Percentiles rank a stretch among this genome's conserved stretches.
These are phyloP conservation scores for Oriolus oriolus DNA, from an alignment of 2,113 vertebrate species.

Conservation along the genomic window DNA sequence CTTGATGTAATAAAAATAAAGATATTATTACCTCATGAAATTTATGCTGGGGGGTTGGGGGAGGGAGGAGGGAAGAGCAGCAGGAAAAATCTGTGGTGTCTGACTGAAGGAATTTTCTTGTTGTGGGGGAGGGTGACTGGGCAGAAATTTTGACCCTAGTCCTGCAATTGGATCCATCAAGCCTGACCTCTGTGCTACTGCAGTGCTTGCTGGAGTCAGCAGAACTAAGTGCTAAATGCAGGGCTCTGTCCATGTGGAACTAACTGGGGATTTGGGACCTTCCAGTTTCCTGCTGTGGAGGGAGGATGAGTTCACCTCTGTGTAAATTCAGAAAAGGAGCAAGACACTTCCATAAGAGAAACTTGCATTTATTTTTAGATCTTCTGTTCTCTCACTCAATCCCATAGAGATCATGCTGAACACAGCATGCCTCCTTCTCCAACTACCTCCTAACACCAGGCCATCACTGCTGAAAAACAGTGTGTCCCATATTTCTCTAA, in stretches of 20 bases:
- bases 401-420: background rate
- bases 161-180: background rate
- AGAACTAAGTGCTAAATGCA: background rate
- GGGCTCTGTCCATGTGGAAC: slow-evolving; percentile 4
- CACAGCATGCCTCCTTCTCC: background rate
- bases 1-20: background rate
- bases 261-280: background rate
- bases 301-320: background rate
- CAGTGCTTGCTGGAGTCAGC: background rate
- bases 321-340: background rate
- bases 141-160: background rate
- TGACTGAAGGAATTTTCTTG: background rate
- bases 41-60: background rate
- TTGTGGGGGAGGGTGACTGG: background rate
- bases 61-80: background rate
- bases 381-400: background rate
- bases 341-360: background rate
- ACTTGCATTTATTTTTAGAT: slow-evolving; percentile 1
- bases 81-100: background rate
- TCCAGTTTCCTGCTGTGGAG: background rate
- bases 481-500: background rate
- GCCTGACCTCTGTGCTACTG: background rate
- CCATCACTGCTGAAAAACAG: background rate
- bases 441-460: background rate
- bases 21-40: background rate